A percentile compares a stretch with the other conserved stretches of the same genome.
Conservation (phyloP, 2,797 vertebrate species). For the Hypotaenidia okinawae region DNA sequence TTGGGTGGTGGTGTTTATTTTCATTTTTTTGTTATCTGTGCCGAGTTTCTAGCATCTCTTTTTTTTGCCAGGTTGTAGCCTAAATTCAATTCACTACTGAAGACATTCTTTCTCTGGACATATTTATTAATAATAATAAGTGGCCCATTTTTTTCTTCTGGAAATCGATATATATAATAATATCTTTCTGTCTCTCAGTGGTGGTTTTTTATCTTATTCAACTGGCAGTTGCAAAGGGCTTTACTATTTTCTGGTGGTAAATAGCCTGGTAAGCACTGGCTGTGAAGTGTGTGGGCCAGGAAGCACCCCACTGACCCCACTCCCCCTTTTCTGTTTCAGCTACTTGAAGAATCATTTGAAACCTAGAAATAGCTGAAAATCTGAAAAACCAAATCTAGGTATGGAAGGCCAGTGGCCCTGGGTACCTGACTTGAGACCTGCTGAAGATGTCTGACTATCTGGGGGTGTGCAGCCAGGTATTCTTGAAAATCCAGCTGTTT, state of each 20-base stretch:
- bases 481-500: background rate
- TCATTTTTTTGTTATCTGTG: background rate
- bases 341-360: background rate
- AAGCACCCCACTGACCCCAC: background rate
- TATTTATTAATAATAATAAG: background rate
- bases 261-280: background rate
- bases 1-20: no score
- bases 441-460: background rate
- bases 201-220: background rate
- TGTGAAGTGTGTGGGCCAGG: background rate
- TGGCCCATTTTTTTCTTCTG: background rate
- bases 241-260: background rate
- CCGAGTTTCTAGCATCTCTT: background rate
- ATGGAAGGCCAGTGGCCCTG: background rate
- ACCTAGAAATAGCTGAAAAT: background rate
- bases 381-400: background rate
- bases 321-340: background rate
- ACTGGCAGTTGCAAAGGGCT: background rate
- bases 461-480: background rate
- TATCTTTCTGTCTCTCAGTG: background rate
- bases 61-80: background rate
- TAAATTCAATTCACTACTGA: background rate
- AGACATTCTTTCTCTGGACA: background rate
- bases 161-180: background rate
- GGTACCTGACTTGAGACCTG: background rate